Conservation (phyloP, 2,888 invertebrate genomes). For the Gisinianus flammeolus region DNA sequence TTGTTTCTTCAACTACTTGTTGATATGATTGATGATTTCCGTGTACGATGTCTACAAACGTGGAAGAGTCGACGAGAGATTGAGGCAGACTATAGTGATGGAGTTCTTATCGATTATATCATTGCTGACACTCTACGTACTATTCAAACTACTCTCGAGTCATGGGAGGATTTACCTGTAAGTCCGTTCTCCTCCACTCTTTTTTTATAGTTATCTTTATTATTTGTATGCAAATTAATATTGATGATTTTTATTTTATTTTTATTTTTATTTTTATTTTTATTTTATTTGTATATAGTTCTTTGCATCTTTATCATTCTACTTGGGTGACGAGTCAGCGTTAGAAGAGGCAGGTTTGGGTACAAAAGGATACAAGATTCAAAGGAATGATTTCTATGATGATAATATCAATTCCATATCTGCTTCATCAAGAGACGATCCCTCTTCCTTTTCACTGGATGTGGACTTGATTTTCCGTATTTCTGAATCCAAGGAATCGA, state of each 20-base stretch:
- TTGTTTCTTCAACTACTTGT: constrained; percentile 52
- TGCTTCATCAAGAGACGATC: constrained; percentile 17
- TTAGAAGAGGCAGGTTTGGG: constrained; percentile 1
- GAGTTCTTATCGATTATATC: constrained; percentile 50
- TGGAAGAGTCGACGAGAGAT: constrained; percentile 54
- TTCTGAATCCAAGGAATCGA: too few relatives aligned
- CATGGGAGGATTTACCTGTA: constrained; percentile 57
- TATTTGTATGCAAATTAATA: background rate
- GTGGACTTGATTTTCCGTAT: constrained; percentile 1
- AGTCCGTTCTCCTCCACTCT: constrained; percentile 6
- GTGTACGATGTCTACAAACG: constrained; percentile 53
- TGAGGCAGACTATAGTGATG: constrained; percentile 42
- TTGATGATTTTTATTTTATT: constrained; percentile 5
- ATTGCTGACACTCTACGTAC: constrained; percentile 52
- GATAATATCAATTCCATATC: background rate
- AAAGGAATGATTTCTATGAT: background rate
- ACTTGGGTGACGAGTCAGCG: constrained; percentile 39
- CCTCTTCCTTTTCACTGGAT: constrained; percentile 13
- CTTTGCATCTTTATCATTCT: constrained; percentile 50
- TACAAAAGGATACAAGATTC: too few relatives aligned
- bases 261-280: constrained; percentile 51
- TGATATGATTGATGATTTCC: constrained; percentile 56
- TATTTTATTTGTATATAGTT: constrained; percentile 46
- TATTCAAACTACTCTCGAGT: constrained; percentile 48
- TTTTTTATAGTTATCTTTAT: constrained; percentile 6